Conservation (phyloP, 1,140 invertebrate species). For the Lysiphlebus fabarum region DNA sequence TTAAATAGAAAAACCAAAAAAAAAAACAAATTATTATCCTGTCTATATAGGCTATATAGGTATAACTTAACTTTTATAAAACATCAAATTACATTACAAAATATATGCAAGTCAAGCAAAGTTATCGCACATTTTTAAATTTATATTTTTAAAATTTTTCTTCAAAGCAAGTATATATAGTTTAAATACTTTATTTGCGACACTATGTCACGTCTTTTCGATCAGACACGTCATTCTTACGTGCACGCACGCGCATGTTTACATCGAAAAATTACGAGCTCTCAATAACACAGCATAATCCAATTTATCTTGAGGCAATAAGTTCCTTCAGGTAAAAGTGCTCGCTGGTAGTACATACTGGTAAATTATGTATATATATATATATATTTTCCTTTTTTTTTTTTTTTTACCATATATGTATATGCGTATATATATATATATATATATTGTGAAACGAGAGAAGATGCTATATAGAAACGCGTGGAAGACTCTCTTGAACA, state of each 20-base stretch:
- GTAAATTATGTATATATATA: constrained; percentile 3
- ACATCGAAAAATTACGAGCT: constrained; percentile 21
- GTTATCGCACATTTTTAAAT: no score
- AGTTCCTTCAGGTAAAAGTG: constrained; percentile 7
- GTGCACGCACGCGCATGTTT: not conserved
- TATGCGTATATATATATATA: not conserved
- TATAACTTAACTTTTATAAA: no score
- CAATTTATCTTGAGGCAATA: constrained; percentile 23
- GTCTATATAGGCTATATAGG: no score
- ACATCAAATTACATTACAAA: no score
- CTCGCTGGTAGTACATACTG: no score
- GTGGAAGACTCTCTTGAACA: not conserved
- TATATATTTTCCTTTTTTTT: no score
- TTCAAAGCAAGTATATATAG: no score
- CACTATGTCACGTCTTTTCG: not conserved
- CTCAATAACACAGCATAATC: constrained; percentile 27
- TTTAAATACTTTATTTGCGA: not conserved
- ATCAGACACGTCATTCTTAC: no score
- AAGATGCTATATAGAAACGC: constrained; percentile 3
- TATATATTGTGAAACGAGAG: constrained; percentile 1
- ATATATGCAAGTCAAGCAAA: no score
- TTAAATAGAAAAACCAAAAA: not conserved
- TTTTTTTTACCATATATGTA: not conserved
- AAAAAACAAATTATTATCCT: no score
- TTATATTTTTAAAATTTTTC: no score